These are phyloP conservation scores for Danio tinwini DNA, from an alignment of 2,797 vertebrate species.

Conservation along the genomic window DNA sequence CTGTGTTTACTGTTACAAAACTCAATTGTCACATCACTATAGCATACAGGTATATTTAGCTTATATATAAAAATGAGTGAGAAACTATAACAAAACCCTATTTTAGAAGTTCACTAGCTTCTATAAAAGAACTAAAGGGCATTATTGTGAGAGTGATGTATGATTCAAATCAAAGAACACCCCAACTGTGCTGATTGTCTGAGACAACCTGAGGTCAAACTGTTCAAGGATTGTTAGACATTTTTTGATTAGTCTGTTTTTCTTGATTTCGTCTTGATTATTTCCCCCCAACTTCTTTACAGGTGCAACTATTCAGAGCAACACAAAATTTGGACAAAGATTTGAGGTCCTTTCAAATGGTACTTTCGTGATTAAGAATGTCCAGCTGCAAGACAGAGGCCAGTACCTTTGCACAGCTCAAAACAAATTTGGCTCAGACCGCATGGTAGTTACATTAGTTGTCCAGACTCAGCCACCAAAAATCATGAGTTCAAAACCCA, in stretches of 20 bases:
- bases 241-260: neutral
- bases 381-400: conserved; percentile 82
- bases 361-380: conserved; percentile 78
- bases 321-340: conserved; percentile 76
- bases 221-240: neutral
- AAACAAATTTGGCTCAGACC: conserved; percentile 79
- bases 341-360: conserved; percentile 83
- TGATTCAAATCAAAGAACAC: neutral
- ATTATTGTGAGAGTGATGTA: neutral
- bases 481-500: conserved; percentile 68
- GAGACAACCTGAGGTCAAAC: neutral
- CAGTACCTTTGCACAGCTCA: conserved; percentile 83
- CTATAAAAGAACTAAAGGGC: neutral
- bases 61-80: neutral
- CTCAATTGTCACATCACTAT: neutral
- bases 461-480: conserved; percentile 78
- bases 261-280: neutral
- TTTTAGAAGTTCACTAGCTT: neutral
- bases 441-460: conserved; percentile 76
- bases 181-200: neutral
- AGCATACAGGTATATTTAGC: neutral
- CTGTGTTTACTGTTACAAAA: neutral
- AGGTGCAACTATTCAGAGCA: conserved; percentile 82
- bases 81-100: no score
- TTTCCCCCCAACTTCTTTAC: conserved; percentile 5